These are phyloP conservation scores for Cyprinus carpio DNA, from an alignment of 2,113 vertebrate genomes.

Conservation along the genomic window DNA sequence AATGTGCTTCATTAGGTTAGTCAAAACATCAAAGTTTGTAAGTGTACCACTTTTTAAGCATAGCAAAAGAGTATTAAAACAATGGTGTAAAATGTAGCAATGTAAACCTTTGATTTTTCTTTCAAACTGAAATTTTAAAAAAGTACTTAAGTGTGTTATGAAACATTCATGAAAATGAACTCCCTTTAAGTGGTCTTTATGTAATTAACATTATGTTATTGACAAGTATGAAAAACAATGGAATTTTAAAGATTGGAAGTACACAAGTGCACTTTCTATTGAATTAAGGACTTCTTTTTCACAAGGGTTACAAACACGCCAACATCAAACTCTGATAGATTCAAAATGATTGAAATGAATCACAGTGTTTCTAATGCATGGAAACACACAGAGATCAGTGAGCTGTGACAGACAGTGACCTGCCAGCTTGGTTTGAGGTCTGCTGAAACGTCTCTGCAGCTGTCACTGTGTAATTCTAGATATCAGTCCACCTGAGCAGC, in stretches of 20 bases:
- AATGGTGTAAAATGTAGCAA: no score
- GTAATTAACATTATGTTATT: background rate
- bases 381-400: background rate
- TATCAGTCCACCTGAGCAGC: conserved; percentile 54
- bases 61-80: no score
- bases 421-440: conserved; percentile 48
- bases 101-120: no score
- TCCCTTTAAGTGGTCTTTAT: no score
- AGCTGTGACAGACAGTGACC: conserved; percentile 46
- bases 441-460: conserved; percentile 57
- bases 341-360: background rate
- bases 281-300: background rate
- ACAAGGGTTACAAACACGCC: background rate
- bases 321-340: background rate
- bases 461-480: conserved; percentile 60
- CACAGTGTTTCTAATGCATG: conserved; percentile 13
- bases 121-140: no score
- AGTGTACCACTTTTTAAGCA: no score
- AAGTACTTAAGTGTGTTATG: no score
- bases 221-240: background rate
- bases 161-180: background rate
- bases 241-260: background rate
- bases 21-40: no score
- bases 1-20: no score
- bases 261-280: background rate